Conservation (phyloP, 2,797 vertebrate genomes). For the Spondyliosoma cantharus region DNA sequence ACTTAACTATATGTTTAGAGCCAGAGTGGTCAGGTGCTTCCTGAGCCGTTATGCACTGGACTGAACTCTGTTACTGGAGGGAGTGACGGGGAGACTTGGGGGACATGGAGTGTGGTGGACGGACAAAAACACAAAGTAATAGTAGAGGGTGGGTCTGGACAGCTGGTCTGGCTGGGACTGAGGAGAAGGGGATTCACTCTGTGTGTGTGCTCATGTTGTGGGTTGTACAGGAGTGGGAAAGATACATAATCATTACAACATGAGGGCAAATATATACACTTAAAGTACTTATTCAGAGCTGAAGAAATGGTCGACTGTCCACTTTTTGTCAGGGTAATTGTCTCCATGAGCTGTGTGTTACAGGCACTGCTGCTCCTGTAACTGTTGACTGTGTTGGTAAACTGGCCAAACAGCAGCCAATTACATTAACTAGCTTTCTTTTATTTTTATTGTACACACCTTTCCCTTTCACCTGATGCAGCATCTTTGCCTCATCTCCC, state of each 20-base stretch:
- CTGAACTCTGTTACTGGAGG: conserved; percentile 26
- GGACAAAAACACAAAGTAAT: conserved; percentile 22
- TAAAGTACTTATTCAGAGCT: background rate
- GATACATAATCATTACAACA: background rate
- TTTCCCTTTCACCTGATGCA: background rate
- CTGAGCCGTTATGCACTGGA: conserved; percentile 34
- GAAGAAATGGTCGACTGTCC: background rate
- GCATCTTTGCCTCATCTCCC: background rate
- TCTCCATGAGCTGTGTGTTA: background rate
- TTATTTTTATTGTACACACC: too few species aligned
- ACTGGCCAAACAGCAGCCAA: background rate
- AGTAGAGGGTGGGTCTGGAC: background rate
- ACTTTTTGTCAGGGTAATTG: conserved; percentile 2
- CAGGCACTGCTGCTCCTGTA: background rate
- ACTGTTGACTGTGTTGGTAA: background rate
- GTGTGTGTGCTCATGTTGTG: conserved; percentile 7
- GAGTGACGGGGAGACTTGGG: background rate
- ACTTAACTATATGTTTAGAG: background rate
- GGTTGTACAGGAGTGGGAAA: background rate
- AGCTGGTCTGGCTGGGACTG: conserved; percentile 9
- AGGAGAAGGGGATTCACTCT: background rate
- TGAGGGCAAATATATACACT: background rate
- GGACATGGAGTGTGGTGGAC: conserved; percentile 36
- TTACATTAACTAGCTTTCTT: background rate
- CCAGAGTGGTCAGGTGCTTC: conserved; percentile 39